Conservation (phyloP, 2,888 invertebrate species). For the Lycophotia porphyrea region DNA sequence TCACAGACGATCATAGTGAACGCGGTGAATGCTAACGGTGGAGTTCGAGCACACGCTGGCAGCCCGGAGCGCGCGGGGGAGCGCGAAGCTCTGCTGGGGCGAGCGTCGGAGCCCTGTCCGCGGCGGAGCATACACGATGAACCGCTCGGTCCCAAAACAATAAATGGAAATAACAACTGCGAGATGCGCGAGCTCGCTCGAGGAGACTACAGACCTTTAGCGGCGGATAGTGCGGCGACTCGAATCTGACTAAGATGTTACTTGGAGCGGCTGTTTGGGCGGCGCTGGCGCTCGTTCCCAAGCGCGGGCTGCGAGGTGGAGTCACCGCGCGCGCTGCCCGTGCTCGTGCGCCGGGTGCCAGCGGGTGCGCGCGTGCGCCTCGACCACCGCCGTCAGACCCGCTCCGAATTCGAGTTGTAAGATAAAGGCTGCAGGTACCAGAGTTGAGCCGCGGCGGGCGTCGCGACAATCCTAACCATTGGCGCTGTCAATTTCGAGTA, state of each 20-base stretch:
- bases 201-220: slow-evolving; percentile 88
- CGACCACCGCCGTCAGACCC: slow-evolving; percentile 87
- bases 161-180: slow-evolving; percentile 94
- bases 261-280: slow-evolving; percentile 93
- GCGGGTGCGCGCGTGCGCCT: slow-evolving; percentile 82
- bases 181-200: slow-evolving; percentile 93
- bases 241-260: slow-evolving; percentile 94
- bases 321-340: slow-evolving; percentile 75
- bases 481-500: slow-evolving; percentile 79
- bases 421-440: slow-evolving; percentile 59
- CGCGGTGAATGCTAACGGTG: slow-evolving; percentile 90
- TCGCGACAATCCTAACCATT: slow-evolving; percentile 36
- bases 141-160: slow-evolving; percentile 90
- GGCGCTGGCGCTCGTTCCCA: slow-evolving; percentile 89
- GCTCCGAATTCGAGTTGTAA: slow-evolving; percentile 89
- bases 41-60: slow-evolving; percentile 90
- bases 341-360: slow-evolving; percentile 73
- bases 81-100: slow-evolving; percentile 90
- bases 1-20: slow-evolving; percentile 88
- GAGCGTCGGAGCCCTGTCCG: slow-evolving; percentile 86
- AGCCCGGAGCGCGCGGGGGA: slow-evolving; percentile 90
- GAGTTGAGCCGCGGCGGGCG: slow-evolving; percentile 29
- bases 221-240: slow-evolving; percentile 89
- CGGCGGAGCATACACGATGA: slow-evolving; percentile 86
- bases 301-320: slow-evolving; percentile 84